A percentile compares a stretch with the other conserved stretches of the same genome.
Evolutionary conservation across 2,797 vertebrate genomes (phyloP).

Genomic region (Aulostomus chinensis): DNA sequence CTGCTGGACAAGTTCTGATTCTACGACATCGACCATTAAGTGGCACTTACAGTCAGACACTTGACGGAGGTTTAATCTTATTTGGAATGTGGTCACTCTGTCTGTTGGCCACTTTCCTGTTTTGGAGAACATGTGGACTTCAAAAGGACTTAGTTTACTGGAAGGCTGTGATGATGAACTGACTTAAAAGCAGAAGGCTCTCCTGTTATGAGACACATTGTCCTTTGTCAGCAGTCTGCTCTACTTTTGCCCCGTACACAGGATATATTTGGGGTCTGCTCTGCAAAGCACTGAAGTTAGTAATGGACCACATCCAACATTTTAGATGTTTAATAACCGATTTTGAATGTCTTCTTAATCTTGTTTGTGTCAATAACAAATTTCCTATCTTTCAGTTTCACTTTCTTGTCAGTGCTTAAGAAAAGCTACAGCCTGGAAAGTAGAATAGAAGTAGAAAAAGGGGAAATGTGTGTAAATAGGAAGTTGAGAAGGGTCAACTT

Average conservation of each 20-base stretch:
- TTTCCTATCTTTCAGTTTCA: no score
- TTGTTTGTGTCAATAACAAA: no score
- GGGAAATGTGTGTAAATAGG: conserved; percentile 71
- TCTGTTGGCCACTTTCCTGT: conserved; percentile 71
- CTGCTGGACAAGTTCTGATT: conserved; percentile 36
- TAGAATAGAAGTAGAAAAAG: conserved; percentile 66
- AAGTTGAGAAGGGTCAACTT: conserved; percentile 71
- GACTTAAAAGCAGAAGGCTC: conserved; percentile 61
- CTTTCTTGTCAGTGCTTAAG: conserved; percentile 41
- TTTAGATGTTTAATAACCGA: background rate
- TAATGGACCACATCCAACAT: background rate
- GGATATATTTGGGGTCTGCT: conserved; percentile 39
- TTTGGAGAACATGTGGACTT: conserved; percentile 65
- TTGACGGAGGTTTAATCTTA: conserved; percentile 46
- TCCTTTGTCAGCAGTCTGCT: conserved; percentile 48
- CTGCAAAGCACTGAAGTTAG: conserved; percentile 19
- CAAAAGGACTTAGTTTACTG: conserved; percentile 58
- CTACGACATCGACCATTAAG: conserved; percentile 6
- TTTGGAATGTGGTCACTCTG: conserved; percentile 64
- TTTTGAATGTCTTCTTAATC: no score
- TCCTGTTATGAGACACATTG: conserved; percentile 44
- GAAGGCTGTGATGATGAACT: conserved; percentile 52
- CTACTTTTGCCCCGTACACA: conserved; percentile 35
- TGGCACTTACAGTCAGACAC: conserved; percentile 22
- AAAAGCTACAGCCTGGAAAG: conserved; percentile 53